Evolutionary conservation across 2,888 invertebrate species (phyloP).

Genomic region (Lomographa bimaculata): DNA sequence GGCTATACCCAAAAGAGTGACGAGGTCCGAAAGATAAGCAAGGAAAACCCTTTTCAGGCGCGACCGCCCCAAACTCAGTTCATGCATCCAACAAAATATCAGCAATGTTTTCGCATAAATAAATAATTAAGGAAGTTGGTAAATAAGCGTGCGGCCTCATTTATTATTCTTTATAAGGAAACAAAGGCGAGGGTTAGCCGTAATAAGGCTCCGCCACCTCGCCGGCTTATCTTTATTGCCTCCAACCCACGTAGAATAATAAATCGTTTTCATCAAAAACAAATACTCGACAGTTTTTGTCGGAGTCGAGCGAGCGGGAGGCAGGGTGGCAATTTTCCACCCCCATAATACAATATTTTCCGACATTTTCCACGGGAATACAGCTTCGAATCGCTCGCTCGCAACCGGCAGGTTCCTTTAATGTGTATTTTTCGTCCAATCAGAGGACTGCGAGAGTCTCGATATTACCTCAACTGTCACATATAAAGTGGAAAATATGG

Average conservation of each 20-base stretch:
- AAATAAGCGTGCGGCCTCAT: conserved; percentile 82
- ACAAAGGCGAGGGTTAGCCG: conserved; percentile 84
- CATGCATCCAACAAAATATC: conserved; percentile 68
- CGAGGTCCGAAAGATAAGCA: conserved; percentile 28
- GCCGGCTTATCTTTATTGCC: conserved; percentile 84
- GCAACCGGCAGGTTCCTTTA: conserved; percentile 82
- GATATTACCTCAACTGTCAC: conserved; percentile 85
- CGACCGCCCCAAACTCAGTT: conserved; percentile 43
- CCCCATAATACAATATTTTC: conserved; percentile 84
- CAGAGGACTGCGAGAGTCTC: conserved; percentile 83
- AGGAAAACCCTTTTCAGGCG: conserved; percentile 36
- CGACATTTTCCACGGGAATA: conserved; percentile 84
- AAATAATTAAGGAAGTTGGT: conserved; percentile 82
- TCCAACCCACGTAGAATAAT: conserved; percentile 84
- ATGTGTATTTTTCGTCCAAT: conserved; percentile 85
- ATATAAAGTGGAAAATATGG: conserved; percentile 85
- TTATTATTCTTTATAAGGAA: conserved; percentile 84
- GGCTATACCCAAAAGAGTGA: conserved; percentile 20
- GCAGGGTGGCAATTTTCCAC: conserved; percentile 83
- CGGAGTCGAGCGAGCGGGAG: conserved; percentile 81
- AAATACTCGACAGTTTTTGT: conserved; percentile 85
- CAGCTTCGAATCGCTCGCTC: conserved; percentile 83
- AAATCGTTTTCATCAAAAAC: conserved; percentile 85
- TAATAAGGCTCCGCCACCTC: conserved; percentile 84
- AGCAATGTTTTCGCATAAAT: conserved; percentile 78